Base-by-base conservation (phyloP, 2,113 vertebrate species). In the Oreochromis niloticus region DNA sequence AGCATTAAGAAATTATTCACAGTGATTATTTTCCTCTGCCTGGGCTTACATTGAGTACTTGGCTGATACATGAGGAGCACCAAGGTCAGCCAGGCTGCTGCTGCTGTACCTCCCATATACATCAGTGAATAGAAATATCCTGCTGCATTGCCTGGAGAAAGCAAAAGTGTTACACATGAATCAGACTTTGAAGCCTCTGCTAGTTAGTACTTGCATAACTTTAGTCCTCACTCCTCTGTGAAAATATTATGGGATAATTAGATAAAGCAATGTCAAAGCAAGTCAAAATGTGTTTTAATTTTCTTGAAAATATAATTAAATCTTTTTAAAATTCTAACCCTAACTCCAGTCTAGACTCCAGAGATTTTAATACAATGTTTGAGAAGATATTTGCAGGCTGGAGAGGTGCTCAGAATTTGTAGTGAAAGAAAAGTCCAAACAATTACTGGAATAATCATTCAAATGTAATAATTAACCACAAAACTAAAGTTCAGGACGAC, bases 1-100 rank as follows among this genome's bases (percentile, higher is more conserved):
- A 85, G 90, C 89, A 86, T 94, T 88, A 88, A 81, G 43, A 87
- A 94, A 94, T 95, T 92, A 93, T 95, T 94, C 93, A 88, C 82
- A 88, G 91, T 89, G 85, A 87, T 93, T 87, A 82, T 87, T 84
- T 80, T 50, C 54, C 84, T 43, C 84, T 88, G 61, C 30, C 52
- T 81, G 59, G 55, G 39, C 56, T 52, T 54, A 48, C 19, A 82
- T 48, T 66, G 85, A 66, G 82, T 89, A 84, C 83, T 85, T 4
- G 82, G 75, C 83, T 90, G 73, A 93, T 91, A 91, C n/a, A 80
- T 61, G 90, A 73, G 81, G 79, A 89, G 71, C 81, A 82, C 46
- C 56, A 36, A 85, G 92, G 89, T 94, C 91, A 91, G 88, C 59
- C 85, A 10, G 52, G n/a, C 56, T 52, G 85, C 82, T 88, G 85